Evolutionary conservation across 92 coral and sea anemone genomes (phyloP), one percentile per base, ranked within the genome.

Genomic region (Parazoanthus darwini): DNA sequence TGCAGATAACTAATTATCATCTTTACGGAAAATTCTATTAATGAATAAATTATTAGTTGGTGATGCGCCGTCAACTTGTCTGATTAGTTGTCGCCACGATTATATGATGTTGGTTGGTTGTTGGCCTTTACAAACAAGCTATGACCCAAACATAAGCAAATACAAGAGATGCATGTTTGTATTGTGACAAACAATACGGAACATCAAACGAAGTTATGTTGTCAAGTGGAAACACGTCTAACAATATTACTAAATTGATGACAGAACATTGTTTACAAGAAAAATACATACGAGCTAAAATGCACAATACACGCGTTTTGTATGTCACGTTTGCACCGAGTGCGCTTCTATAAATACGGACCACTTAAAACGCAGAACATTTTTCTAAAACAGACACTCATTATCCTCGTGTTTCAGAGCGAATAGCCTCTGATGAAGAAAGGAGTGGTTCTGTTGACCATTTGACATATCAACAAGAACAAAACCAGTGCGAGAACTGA

Each of bases 61-160:
- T 67, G 70, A 8, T 79, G 71, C 39, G 59, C 59, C 59, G 59
- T 54, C 20, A 78, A 65, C 77, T 78, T 88, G 90, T 86, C 79
- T 77, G 89, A 50, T 78, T 46, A 79, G 78, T 65, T 59, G 59
- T 44, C 71, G 37, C 79, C 50, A 63, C 54, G 16, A 58, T 65
- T 78, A 5, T 20, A 22, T 22, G 70, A 18, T 23, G 70, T 18
- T 63, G 70, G 70, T 1, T 63, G 1, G 15, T 22, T 63, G 70
- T 63, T 20, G 26, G 0, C 33, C 70, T 63, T 22, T 0, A 14
- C 70, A 20, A 63, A 63, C 70, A 63, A 63, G 59, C 58, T 13
- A 54, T 2, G 51, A 48, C 51, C 18, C 59, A 54, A 13, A 14
- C 20, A 54, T 2, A 1, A 25, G 8, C 1, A 63, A 0, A 63